Evolutionary conservation across 2,888 invertebrate genomes (phyloP), one percentile per base, ranked within the genome.

Genomic region (Drosophila infuscata): DNA sequence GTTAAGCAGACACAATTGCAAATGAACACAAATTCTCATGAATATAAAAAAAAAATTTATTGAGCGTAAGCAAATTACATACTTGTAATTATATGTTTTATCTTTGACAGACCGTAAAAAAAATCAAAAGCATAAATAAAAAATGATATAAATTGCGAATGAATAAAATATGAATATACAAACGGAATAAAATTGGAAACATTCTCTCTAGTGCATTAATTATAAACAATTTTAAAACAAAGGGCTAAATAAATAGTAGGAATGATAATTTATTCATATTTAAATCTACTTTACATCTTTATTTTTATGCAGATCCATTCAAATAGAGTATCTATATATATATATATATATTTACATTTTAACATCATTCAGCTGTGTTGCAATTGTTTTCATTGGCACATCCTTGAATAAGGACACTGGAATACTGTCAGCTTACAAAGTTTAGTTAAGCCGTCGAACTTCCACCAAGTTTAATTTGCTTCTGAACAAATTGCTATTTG

Each of bases 1-100:
- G 67, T 76, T 70, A 59, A 69, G 65, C 81, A 83, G 58, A 67
- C 66, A 48, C 29, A 41, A 49, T 35, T 63, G 56, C 32, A 62
- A 41, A 61, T 32, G 25, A 30, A 43, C 62, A 57, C 38, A 57
- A 48, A 64, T 43, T 41, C 49, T 57, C 66, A 69, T 72, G 58
- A 63, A 82, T 82, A 84, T 81, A 82, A 90, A 83, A 81, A 81
- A 2, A n/a, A 79, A 87, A 85, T 91, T 91, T 85, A 91, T 91
- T 86, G 89, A 76, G 90, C 84, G 87, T 89, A 88, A 83, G 87
- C 86, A 76, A 88, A 88, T 84, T 84, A 74, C 73, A 59, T 48
- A 54, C 46, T 48, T 32, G 29, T 20, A 33, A 49, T 56, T 38
- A n/a, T 35, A 33, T 20, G 33, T 20, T 43, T 36, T 48, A 38